phyloP scores from a whole-genome alignment of 2,113 vertebrate species.

The Merops nubicus region DNA sequence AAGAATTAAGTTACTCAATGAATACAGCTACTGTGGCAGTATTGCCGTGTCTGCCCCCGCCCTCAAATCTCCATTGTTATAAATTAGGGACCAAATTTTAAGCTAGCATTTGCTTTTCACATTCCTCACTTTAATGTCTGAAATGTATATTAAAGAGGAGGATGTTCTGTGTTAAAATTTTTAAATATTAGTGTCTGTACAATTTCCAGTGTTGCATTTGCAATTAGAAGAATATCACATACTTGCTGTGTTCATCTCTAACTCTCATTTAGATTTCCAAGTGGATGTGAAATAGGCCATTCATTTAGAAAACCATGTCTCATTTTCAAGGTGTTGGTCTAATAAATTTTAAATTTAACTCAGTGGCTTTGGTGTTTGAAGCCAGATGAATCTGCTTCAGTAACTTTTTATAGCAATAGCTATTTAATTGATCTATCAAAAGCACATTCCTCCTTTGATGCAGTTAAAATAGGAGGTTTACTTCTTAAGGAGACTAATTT shows the following conservation, averaged over 20 bases:
- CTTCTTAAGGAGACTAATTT: background rate
- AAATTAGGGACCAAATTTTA: background rate
- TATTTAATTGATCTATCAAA: background rate
- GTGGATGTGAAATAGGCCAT: background rate
- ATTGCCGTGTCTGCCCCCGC: background rate
- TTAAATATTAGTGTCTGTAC: background rate
- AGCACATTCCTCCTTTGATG: background rate
- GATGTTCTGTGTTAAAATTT: background rate
- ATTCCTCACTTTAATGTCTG: background rate
- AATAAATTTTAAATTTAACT: background rate
- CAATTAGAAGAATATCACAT: background rate
- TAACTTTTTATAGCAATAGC: background rate
- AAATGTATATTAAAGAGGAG: background rate
- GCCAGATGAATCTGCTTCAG: background rate
- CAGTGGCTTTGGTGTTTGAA: background rate
- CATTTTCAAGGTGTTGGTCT: background rate
- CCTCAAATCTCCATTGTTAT: background rate
- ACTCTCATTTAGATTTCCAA: background rate
- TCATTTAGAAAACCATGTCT: background rate
- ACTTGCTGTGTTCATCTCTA: background rate
- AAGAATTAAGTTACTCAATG: background rate
- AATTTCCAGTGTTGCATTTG: background rate
- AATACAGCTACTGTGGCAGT: background rate
- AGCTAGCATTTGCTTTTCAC: background rate
- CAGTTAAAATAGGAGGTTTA: background rate